Evolutionary conservation across 2,797 vertebrate genomes (phyloP).

Genomic region (Melanotaenia maccullochi): DNA sequence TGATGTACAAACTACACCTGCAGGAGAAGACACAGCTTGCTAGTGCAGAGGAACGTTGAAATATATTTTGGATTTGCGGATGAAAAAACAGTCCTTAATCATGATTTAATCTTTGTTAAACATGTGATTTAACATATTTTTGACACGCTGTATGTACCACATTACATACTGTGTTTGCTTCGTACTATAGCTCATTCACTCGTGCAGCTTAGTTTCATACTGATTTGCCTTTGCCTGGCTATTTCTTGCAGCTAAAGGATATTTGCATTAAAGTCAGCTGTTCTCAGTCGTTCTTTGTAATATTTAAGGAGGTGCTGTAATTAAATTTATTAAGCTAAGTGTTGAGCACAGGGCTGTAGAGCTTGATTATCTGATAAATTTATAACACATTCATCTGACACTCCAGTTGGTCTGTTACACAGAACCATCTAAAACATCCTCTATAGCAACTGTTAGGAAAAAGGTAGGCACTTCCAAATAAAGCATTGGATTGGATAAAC

Average conservation of each 20-base stretch:
- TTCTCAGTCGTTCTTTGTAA: not conserved
- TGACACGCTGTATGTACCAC: no score
- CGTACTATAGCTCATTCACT: not conserved
- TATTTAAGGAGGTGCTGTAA: not conserved
- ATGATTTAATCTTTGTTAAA: not conserved
- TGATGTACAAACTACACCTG: not conserved
- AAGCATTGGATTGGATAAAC: not conserved
- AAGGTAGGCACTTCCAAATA: not conserved
- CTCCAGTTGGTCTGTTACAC: not conserved
- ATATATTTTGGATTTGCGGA: not conserved
- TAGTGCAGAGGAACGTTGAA: not conserved
- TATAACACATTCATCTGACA: no score
- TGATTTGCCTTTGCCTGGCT: not conserved
- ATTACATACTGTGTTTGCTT: not conserved
- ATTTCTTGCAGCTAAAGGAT: not conserved
- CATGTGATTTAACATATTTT: no score
- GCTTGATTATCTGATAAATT: not conserved
- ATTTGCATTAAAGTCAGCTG: not conserved
- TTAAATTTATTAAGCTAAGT: not conserved
- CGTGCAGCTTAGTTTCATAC: not conserved
- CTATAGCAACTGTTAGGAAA: not conserved
- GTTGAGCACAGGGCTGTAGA: not conserved
- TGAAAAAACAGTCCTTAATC: not conserved
- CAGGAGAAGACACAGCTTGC: not conserved
- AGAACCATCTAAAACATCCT: not conserved